Base-by-base conservation (phyloP, 53 echinoderm and acorn worm species). In the Temnopleurus reevesii region DNA sequence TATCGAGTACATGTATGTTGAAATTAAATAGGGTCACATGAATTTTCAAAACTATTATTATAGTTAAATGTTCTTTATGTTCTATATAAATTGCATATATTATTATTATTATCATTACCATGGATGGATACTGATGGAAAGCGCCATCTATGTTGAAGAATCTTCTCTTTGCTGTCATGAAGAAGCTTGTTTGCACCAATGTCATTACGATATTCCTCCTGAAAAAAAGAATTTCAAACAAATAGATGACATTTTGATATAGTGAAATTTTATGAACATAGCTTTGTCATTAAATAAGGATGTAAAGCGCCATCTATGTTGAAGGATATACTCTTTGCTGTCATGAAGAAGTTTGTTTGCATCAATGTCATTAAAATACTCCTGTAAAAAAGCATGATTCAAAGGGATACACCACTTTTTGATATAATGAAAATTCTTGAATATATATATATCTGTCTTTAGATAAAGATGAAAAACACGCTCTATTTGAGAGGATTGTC, bases 291-390 rank as follows among this genome's bases (percentile, higher is more conserved):
- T n/a, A n/a, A n/a, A 96, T 7, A 98, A 77, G 12, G 88, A 93
- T 46, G 99, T 95, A 77, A 89, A 90, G 30, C 96, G 93, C 96
- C 99, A 98, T 26, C 99, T 92, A 65, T 98, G 92, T 43, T 96
- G 94, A 34, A 98, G 77, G 1, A 95, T 61, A 51, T 93, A 91
- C 53, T 92, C 92, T 59, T 98, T 98, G 57, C 86, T 90, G 84
- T 92, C 81, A 41, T 98, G 99, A 3, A 92, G 89, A 1, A 98
- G 91, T 9, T 89, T 55, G 0, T 85, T 76, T 0, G 90, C 88
- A 13, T 96, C 99, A 21, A 98, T 88, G 58, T 98, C 95, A n/a
- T 61, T 59, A 10, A 55, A 51, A 58, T 85, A 92, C 35, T 92
- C 89, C 92, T 92, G 83, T 19, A 6, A 56, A 83, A 51, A 51